phyloP scores from a whole-genome alignment of 1,140 invertebrate species.

The Bombus ignitus region DNA sequence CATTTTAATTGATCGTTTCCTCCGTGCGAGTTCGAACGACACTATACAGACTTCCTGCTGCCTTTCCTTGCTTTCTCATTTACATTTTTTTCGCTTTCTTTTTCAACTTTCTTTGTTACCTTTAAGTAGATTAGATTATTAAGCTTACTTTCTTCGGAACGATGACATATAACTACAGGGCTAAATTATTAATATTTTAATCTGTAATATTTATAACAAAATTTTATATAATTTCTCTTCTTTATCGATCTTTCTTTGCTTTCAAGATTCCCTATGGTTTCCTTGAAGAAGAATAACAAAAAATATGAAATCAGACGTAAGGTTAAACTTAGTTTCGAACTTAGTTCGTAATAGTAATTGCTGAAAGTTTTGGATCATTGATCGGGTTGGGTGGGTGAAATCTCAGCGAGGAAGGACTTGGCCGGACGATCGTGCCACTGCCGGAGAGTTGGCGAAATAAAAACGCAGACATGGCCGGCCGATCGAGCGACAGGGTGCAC shows the following conservation, averaged over 20 bases:
- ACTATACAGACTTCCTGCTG: not conserved
- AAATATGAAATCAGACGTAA: not conserved
- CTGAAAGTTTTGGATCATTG: not conserved
- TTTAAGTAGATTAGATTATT: not conserved
- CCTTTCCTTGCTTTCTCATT: not conserved
- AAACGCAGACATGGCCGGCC: slow-evolving; percentile 46
- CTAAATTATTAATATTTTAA: too few species aligned
- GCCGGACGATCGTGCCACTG: slow-evolving; percentile 60
- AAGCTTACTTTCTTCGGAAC: not conserved
- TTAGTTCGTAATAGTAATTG: not conserved
- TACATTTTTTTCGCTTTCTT: not conserved
- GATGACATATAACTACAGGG: too few species aligned
- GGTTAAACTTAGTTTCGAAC: not conserved
- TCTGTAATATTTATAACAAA: not conserved
- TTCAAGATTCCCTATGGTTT: too few species aligned
- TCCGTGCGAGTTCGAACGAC: not conserved
- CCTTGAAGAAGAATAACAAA: not conserved
- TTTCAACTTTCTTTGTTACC: not conserved
- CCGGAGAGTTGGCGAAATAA: slow-evolving; percentile 58
- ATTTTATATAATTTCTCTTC: not conserved
- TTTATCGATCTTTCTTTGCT: too few species aligned
- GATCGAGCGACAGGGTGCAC: slow-evolving; percentile 57
- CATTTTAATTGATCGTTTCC: not conserved
- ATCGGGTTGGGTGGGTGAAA: slow-evolving; percentile 26
- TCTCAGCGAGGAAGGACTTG: slow-evolving; percentile 42